Evolutionary conservation across 2,888 invertebrate genomes (phyloP).

Genomic region (Cylloceria caligata): DNA sequence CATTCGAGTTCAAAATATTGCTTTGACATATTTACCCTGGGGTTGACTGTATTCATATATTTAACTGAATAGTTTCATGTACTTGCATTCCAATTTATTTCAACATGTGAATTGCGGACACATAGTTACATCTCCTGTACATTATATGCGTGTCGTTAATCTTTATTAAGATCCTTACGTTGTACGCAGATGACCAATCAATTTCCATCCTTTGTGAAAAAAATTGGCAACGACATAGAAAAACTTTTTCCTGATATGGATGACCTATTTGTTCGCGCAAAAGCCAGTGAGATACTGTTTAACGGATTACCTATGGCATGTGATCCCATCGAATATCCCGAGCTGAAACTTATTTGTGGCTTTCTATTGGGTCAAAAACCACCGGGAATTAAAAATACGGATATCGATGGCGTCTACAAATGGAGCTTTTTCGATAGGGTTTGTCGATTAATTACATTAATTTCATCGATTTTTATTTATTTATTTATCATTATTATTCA

Average conservation of each 20-base stretch:
- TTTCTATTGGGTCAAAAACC: conserved; percentile 68
- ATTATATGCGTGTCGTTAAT: too few relatives aligned
- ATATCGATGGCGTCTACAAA: conserved; percentile 63
- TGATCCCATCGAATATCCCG: conserved; percentile 75
- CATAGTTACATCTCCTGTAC: neutral
- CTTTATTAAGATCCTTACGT: neutral
- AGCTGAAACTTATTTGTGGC: conserved; percentile 72
- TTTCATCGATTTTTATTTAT: neutral
- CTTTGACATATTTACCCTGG: too few relatives aligned
- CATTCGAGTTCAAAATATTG: too few relatives aligned
- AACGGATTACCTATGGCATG: conserved; percentile 87
- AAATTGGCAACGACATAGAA: conserved; percentile 86
- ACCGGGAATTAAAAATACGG: conserved; percentile 67
- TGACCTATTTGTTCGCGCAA: conserved; percentile 86
- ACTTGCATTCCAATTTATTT: too few relatives aligned
- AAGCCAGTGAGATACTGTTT: conserved; percentile 86
- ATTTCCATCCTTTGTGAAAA: conserved; percentile 84
- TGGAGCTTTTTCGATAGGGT: conserved; percentile 71
- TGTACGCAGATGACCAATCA: conserved; percentile 83
- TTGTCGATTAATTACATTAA: neutral
- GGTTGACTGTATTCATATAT: too few relatives aligned
- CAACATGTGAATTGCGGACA: too few relatives aligned
- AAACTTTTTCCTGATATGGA: conserved; percentile 85
- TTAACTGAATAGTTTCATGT: too few relatives aligned
- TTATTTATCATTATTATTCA: neutral